Conservation (phyloP, 92 coral and sea anemone species). For the Umimayanthus chanpuru region DNA sequence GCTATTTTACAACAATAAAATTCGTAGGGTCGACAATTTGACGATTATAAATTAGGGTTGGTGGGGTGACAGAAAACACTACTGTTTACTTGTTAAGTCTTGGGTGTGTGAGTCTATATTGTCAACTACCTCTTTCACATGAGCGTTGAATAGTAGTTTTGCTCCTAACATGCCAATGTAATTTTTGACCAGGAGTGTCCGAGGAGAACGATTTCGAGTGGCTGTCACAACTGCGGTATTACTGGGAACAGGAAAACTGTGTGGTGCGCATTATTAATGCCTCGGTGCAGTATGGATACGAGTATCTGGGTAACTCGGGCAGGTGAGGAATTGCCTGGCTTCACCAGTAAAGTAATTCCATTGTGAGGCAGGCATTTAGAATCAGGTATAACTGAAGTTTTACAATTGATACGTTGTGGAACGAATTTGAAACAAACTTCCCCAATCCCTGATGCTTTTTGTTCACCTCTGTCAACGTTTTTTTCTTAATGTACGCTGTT, state of each 20-base stretch:
- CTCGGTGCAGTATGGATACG: slow-evolving; percentile 95
- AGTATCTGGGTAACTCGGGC: slow-evolving; percentile 99
- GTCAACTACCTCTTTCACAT: neutral
- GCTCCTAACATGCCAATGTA: neutral
- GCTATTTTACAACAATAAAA: too few species aligned
- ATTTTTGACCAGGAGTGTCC: slow-evolving; percentile 73
- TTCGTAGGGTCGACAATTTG: too few species aligned
- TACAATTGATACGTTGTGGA: neutral
- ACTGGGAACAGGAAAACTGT: slow-evolving; percentile 96
- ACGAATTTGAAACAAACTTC: neutral
- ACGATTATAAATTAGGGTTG: too few species aligned
- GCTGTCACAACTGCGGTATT: slow-evolving; percentile 97
- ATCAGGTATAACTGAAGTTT: neutral
- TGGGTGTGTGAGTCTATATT: neutral
- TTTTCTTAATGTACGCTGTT: neutral
- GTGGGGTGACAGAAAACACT: too few species aligned
- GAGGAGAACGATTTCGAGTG: slow-evolving; percentile 98
- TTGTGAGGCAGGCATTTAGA: neutral
- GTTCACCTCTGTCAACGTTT: neutral
- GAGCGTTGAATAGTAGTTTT: neutral
- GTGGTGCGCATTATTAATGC: slow-evolving; percentile 96
- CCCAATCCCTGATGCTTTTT: neutral
- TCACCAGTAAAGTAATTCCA: neutral
- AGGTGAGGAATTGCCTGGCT: slow-evolving; percentile 57
- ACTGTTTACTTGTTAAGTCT: too few species aligned